Conservation (phyloP, 2,888 invertebrate genomes). For the Tachina lurida region DNA sequence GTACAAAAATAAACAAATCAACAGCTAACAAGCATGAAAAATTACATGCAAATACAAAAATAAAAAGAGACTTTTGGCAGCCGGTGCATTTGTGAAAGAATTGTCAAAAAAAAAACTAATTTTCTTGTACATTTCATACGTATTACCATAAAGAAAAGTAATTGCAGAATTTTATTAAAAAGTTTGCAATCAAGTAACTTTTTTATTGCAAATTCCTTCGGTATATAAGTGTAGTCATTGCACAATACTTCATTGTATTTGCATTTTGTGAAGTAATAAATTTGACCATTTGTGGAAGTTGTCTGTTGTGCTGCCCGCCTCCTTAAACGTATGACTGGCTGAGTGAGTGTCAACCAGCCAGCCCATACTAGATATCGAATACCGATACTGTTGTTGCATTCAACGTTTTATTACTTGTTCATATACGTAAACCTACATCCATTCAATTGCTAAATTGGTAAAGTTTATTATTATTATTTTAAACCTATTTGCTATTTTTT, state of each 20-base stretch:
- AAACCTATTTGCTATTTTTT: background rate
- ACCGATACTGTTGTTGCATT: conserved; percentile 35
- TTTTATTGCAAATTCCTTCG: conserved; percentile 31
- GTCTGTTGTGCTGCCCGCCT: conserved; percentile 18
- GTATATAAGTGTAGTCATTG: background rate
- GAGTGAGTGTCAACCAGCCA: conserved; percentile 43
- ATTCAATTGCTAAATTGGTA: conserved; percentile 39
- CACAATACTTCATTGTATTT: conserved; percentile 23
- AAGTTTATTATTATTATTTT: conserved; percentile 27
- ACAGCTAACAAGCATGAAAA: conserved; percentile 30
- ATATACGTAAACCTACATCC: conserved; percentile 1
- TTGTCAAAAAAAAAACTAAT: background rate
- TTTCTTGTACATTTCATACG: too few species aligned
- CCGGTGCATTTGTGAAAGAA: conserved; percentile 38
- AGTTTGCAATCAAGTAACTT: conserved; percentile 3
- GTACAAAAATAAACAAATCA: conserved; percentile 31
- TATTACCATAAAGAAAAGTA: background rate
- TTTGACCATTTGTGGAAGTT: conserved; percentile 49
- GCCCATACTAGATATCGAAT: conserved; percentile 36
- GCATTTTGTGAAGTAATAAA: conserved; percentile 40
- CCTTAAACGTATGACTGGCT: conserved; percentile 18
- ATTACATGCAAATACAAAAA: conserved; percentile 30
- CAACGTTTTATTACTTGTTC: conserved; percentile 25
- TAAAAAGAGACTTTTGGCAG: conserved; percentile 32
- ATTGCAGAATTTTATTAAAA: conserved; percentile 22